Percentiles rank a stretch among this genome's conserved stretches.
These are phyloP conservation scores for Edolisoma coerulescens DNA, from an alignment of 2,113 vertebrate genomes.

Conservation along the genomic window DNA sequence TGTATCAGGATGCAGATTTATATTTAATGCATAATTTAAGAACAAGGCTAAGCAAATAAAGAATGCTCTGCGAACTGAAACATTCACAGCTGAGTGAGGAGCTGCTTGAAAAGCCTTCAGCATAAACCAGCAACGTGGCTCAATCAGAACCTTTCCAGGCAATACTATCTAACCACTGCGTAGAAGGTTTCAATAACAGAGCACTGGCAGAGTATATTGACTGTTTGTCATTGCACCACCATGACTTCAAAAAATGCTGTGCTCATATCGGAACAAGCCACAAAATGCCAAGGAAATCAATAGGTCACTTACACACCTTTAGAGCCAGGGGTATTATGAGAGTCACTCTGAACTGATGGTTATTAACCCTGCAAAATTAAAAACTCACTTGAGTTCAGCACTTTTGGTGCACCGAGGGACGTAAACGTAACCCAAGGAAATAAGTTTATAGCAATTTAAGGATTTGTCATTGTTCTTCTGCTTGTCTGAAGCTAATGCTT, in stretches of 20 bases:
- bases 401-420: neutral
- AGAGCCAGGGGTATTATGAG: neutral
- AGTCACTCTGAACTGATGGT: slow-evolving; percentile 14
- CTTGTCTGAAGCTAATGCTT: neutral
- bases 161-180: neutral
- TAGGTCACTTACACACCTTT: slow-evolving; percentile 13
- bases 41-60: slow-evolving; percentile 33
- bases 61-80: neutral
- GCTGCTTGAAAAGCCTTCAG: neutral
- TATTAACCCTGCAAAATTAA: slow-evolving; percentile 39
- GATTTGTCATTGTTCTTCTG: neutral
- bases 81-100: neutral
- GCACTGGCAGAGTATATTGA: neutral
- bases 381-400: slow-evolving; percentile 23
- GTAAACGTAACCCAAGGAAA: neutral
- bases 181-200: slow-evolving; percentile 45
- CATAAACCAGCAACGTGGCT: neutral
- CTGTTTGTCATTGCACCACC: slow-evolving; percentile 12
- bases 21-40: neutral
- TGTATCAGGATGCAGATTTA: slow-evolving; percentile 3
- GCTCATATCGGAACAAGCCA: slow-evolving; percentile 16
- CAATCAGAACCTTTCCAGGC: neutral
- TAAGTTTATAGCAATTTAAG: slow-evolving; percentile 4
- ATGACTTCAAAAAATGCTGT: slow-evolving; percentile 20
- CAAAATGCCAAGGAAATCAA: slow-evolving; percentile 20